Evolutionary conservation across 2,797 vertebrate genomes (phyloP), one percentile per base, ranked within the genome.

Genomic region (Enoplosus armatus): DNA sequence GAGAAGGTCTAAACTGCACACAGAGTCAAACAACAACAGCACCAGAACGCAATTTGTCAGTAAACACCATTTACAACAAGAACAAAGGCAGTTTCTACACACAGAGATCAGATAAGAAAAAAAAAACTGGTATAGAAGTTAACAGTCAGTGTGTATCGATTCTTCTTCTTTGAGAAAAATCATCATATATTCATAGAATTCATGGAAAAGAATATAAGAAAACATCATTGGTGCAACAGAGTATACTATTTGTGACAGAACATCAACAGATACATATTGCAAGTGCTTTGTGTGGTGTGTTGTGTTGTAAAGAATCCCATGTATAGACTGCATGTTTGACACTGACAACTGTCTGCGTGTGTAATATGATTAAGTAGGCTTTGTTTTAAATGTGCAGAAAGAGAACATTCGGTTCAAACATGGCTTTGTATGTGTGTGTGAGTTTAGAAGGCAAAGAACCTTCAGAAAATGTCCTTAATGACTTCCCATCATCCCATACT

Each of bases 91-190:
- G 89, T 91, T 93, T 92, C 51, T 93, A 92, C 89, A 91, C 82
- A 89, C 62, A 88, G 59, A 92, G 85, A 89, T 86, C 80, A 51
- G 80, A 83, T 84, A 87, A 47, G 73, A 86, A 83, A 85, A 83
- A 85, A 83, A 80, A 85, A 85, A 85, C 51, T 68, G 85, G 81
- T 89, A 87, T 88, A 90, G 84, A 84, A 82, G 87, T 87, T 94
- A 96, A 95, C 95, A 96, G 95, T 96, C 95, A 92, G 86, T 86
- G 89, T 89, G 90, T 88, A 72, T 86, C 3, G 80, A 89, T 88
- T 84, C 82, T 92, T 83, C 84, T 56, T 26, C 56, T 71, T 56
- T 24, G 82, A 90, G 81, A 83, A 92, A 87, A 88, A 89, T 74
- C 79, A 60, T 67, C 59, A 69, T 71, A 86, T 91, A 89, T 70